These are phyloP conservation scores for Sminthurinus aureus DNA, from an alignment of 2,888 invertebrate genomes.

Conservation along the genomic window DNA sequence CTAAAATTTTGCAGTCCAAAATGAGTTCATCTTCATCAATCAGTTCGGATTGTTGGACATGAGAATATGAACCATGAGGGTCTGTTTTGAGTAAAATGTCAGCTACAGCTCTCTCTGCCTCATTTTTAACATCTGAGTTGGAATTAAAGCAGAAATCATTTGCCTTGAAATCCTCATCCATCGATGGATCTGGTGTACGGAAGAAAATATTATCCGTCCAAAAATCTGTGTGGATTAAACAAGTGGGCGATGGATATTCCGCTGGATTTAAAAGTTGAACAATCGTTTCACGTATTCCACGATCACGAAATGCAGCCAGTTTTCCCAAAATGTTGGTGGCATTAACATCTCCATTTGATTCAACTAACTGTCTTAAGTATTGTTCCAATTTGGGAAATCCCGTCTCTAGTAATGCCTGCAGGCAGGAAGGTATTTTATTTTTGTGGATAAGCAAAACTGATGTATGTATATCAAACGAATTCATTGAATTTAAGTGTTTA, in stretches of 20 bases:
- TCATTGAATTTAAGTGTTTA: too few species aligned
- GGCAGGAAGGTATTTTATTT: not conserved
- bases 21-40: not conserved
- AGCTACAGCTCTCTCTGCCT: not conserved
- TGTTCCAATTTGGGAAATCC: constrained; percentile 30
- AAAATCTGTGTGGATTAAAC: constrained; percentile 60
- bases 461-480: too few species aligned
- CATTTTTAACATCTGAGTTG: not conserved
- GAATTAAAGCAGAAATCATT: not conserved
- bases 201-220: constrained; percentile 61
- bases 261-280: constrained; percentile 23
- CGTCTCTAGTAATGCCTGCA: constrained; percentile 29
- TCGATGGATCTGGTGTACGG: constrained; percentile 40
- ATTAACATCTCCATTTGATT: constrained; percentile 14
- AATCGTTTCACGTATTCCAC: constrained; percentile 17
- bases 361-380: constrained; percentile 19
- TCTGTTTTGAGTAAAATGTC: not conserved
- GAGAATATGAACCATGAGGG: not conserved
- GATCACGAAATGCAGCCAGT: constrained; percentile 6
- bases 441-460: too few species aligned
- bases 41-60: not conserved
- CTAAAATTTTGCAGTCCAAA: constrained; percentile 57
- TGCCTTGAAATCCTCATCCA: not conserved
- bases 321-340: constrained; percentile 13
- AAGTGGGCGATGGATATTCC: constrained; percentile 38